Evolutionary conservation across 1,140 invertebrate species (phyloP).

Genomic region (Zaprionus camerounensis): DNA sequence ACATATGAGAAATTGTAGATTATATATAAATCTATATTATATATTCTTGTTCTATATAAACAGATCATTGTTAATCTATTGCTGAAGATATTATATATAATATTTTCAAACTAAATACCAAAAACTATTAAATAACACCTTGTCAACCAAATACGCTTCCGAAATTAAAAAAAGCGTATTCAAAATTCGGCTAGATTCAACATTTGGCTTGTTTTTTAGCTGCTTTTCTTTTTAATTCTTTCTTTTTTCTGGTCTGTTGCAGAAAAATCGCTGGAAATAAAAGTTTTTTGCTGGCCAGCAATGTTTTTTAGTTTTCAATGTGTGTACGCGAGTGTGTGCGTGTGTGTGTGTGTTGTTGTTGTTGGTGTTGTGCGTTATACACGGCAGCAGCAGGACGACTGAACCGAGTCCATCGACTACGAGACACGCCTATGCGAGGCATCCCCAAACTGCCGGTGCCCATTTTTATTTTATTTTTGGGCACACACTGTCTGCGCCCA

Average conservation of each 20-base stretch:
- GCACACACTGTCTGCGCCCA: constrained; percentile 1
- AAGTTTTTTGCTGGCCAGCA: constrained; percentile 39
- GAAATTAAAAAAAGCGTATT: not conserved
- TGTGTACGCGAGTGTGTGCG: constrained; percentile 6
- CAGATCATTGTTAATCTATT: no score
- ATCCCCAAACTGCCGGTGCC: not conserved
- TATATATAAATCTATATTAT: no score
- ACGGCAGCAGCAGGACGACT: constrained; percentile 21
- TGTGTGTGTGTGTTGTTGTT: not conserved
- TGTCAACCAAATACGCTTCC: no score
- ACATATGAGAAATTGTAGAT: no score
- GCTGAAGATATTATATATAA: no score
- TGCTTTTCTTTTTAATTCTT: constrained; percentile 7
- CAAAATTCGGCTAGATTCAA: not conserved
- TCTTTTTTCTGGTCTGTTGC: constrained; percentile 14
- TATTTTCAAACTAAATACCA: no score
- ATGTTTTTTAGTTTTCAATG: constrained; percentile 18
- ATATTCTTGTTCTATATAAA: no score
- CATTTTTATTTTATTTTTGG: not conserved
- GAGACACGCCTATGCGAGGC: constrained; percentile 37
- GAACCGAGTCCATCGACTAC: constrained; percentile 30
- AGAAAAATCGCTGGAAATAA: constrained; percentile 42
- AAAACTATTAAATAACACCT: no score
- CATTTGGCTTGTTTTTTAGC: not conserved
- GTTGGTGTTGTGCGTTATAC: constrained; percentile 21